Base-by-base conservation (phyloP, 2,888 invertebrate genomes). In the Melanargia galathea region DNA sequence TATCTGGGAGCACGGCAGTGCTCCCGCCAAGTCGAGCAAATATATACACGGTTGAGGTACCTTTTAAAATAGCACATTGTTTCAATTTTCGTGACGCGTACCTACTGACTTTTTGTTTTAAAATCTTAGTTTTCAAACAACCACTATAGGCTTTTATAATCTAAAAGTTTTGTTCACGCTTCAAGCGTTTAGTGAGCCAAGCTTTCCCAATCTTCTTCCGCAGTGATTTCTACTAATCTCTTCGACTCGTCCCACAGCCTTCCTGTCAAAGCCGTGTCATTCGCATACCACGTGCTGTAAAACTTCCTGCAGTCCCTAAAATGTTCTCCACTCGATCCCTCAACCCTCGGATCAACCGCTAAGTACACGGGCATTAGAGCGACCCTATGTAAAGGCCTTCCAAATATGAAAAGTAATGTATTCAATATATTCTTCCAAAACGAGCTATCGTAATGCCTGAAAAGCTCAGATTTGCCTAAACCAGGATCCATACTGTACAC, bases 401-500 rank as follows among this genome's bases (percentile, higher is more conserved):
- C 86, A 38, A 83, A 71, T 40, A 65, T 69, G 24, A 72, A 55
- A 35, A 86, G 67, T 0, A 74, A 82, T 22, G 60, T 43, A 64
- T 80, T 83, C 0, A 86, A 63, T 3, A 77, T 45, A 6, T 64
- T 70, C 56, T 72, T 78, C 51, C 79, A 66, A 4, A 70, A 51
- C 0, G 72, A 68, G 46, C 70, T 78, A 0, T 79, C 75, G 2
- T 73, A 74, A 65, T 84, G 94, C 56, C 95, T 92, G 93, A 96
- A 96, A 60, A 96, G 96, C 30, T 95, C 94, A 0, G 95, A 94
- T 76, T 95, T 95, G 52, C 95, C 94, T 84, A 96, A 92, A 7
- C 97, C 97, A 0, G 97, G 97, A 87, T 97, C 97, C 74, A 97
- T 90, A 72, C 95, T 96, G 80, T 96, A 96, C 0, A 94, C 94